Base-by-base conservation (phyloP, 2,888 invertebrate species). In the Eupithecia vulgata region DNA sequence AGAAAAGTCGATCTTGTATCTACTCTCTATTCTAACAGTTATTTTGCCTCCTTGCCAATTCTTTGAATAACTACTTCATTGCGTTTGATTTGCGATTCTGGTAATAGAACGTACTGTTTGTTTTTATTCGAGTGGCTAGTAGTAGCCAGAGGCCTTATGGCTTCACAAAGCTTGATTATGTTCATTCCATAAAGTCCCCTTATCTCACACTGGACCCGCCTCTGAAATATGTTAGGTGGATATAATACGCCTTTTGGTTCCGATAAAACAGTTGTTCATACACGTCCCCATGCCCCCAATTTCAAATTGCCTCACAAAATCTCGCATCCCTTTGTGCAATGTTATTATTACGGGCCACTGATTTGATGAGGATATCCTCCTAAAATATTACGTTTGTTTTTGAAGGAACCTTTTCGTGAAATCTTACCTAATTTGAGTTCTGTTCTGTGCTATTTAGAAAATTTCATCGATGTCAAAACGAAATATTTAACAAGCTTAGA, bases 301-400 rank as follows among this genome's bases (percentile, higher is more conserved):
- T 81, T 87, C 81, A 91, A 92, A 91, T 91, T 88, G 90, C 85
- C 88, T 85, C 87, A 84, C 87, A 87, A 89, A 90, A 92, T 90
- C 85, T 87, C 87, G 83, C 84, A 85, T 86, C 89, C 90, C 90
- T 91, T 92, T 91, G 87, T 90, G 83, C 86, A 87, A 90, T 90
- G 88, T 90, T 92, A 89, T 92, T 93, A 91, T 90, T 89, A 87
- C 89, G 90, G 90, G 83, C 85, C 88, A 86, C 84, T 90, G 90
- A 89, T 90, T 92, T 90, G 85, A 90, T 88, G 87, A 88, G 86
- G 85, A 87, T 85, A 80, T 81, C 40, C 61, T 61, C 42, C 79
- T 67, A 42, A 77, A 73, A 75, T 73, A 74, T 75, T 73, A 67
- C 69, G 25, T 78, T 74, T 69, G 66, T 71, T 72, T 73, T 73